These are phyloP conservation scores for Spicauda simplicius DNA, from an alignment of 2,888 invertebrate genomes.

Conservation along the genomic window DNA sequence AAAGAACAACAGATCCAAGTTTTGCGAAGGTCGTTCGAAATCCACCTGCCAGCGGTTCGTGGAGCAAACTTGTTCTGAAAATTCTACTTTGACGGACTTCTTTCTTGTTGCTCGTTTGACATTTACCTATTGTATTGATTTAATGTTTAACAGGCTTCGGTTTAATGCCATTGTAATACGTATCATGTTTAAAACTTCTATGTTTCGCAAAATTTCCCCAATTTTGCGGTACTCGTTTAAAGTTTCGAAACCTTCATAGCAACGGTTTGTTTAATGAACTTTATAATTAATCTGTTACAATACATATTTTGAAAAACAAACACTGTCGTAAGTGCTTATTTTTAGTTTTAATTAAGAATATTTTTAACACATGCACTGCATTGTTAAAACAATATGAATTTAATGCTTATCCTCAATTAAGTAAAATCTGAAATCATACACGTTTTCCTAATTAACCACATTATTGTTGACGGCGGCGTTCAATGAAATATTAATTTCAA, in stretches of 20 bases:
- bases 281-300: neutral
- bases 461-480: constrained; percentile 14
- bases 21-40: neutral
- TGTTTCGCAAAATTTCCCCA: neutral
- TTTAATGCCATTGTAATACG: neutral
- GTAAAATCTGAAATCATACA: neutral
- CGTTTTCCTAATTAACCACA: constrained; percentile 13
- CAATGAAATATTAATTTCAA: constrained; percentile 19
- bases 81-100: neutral
- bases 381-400: neutral
- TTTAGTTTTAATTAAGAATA: neutral
- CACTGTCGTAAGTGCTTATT: neutral
- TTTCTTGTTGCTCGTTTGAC: constrained; percentile 4
- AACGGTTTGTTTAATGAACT: neutral
- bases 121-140: neutral
- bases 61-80: constrained; percentile 1
- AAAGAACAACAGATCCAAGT: neutral
- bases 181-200: neutral
- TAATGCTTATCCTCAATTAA: neutral
- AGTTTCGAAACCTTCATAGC: neutral
- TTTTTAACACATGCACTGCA: neutral
- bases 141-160: too few relatives aligned
- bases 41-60: neutral
- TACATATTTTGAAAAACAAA: neutral
- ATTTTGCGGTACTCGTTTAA: neutral